Conservation (phyloP, 2,797 vertebrate species). For the Aeoliscus strigatus region DNA sequence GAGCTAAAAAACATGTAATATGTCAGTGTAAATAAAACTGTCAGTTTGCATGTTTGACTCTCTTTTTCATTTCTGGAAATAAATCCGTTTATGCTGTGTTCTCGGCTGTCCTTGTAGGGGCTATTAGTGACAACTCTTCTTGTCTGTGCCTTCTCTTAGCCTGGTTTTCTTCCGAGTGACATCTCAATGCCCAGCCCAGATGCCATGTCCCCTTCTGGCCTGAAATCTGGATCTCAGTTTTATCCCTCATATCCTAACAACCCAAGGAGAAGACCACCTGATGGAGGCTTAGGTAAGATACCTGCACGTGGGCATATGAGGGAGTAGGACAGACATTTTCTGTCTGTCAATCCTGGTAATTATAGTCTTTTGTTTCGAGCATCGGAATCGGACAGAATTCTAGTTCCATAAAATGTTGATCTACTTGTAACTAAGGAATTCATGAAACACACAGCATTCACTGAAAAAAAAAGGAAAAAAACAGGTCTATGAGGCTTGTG, state of each 20-base stretch:
- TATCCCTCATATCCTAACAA: slow-evolving; percentile 87
- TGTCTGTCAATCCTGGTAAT: no score
- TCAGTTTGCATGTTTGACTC: slow-evolving; percentile 42
- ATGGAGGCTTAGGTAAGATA: slow-evolving; percentile 83
- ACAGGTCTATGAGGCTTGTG: no score
- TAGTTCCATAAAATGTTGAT: no score
- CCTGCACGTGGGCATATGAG: not conserved
- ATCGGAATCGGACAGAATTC: no score
- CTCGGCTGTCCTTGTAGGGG: slow-evolving; percentile 8
- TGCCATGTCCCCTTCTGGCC: slow-evolving; percentile 88
- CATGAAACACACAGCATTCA: no score
- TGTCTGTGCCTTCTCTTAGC: slow-evolving; percentile 68
- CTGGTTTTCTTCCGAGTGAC: slow-evolving; percentile 87
- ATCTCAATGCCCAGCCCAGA: slow-evolving; percentile 87
- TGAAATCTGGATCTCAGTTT: slow-evolving; percentile 89
- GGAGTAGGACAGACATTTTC: not conserved
- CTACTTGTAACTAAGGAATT: no score
- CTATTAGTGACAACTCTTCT: slow-evolving; percentile 26
- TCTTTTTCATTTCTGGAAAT: slow-evolving; percentile 49
- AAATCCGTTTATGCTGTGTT: slow-evolving; percentile 16
- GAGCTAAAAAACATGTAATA: slow-evolving; percentile 5
- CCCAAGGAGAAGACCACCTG: slow-evolving; percentile 88
- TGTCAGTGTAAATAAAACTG: slow-evolving; percentile 24
- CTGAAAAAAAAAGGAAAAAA: no score
- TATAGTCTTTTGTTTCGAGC: no score